Evolutionary conservation across 2,888 invertebrate species (phyloP).

Genomic region (Lithophane leautieri): DNA sequence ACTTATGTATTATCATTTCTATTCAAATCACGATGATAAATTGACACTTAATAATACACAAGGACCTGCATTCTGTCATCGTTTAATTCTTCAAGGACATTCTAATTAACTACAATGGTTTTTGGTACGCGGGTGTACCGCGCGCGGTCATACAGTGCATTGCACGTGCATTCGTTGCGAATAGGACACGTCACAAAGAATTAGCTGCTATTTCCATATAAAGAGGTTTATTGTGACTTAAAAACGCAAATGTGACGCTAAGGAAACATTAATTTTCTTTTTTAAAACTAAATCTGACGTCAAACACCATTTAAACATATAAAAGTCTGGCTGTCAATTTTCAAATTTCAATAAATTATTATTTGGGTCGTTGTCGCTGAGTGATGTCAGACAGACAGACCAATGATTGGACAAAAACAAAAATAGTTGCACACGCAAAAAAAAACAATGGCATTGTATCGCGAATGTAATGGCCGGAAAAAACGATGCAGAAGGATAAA

Average conservation of each 20-base stretch:
- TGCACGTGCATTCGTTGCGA: conserved; percentile 34
- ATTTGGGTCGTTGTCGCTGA: conserved; percentile 86
- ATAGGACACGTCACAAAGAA: conserved; percentile 28
- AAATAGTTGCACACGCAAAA: conserved; percentile 72
- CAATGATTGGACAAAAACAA: conserved; percentile 80
- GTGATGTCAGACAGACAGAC: conserved; percentile 84
- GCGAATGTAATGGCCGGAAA: conserved; percentile 75
- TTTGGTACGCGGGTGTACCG: too few relatives aligned
- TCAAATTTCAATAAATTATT: conserved; percentile 83
- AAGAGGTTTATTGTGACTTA: conserved; percentile 17
- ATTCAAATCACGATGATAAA: conserved; percentile 28
- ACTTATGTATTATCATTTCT: background rate
- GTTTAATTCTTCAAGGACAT: too few relatives aligned
- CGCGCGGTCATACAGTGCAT: too few relatives aligned
- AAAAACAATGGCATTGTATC: conserved; percentile 81
- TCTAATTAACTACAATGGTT: too few relatives aligned
- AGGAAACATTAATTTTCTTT: conserved; percentile 40
- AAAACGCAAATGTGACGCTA: conserved; percentile 11
- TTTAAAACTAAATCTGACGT: conserved; percentile 27
- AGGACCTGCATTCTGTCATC: conserved; percentile 27
- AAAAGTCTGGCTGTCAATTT: conserved; percentile 72
- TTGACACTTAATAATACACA: conserved; percentile 10
- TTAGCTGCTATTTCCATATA: conserved; percentile 34
- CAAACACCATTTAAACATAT: conserved; percentile 29
- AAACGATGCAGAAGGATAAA: conserved; percentile 76